Evolutionary conservation across 2,888 invertebrate genomes (phyloP), one percentile per base, ranked within the genome.

Genomic region (Scaptomyza tumidula): DNA sequence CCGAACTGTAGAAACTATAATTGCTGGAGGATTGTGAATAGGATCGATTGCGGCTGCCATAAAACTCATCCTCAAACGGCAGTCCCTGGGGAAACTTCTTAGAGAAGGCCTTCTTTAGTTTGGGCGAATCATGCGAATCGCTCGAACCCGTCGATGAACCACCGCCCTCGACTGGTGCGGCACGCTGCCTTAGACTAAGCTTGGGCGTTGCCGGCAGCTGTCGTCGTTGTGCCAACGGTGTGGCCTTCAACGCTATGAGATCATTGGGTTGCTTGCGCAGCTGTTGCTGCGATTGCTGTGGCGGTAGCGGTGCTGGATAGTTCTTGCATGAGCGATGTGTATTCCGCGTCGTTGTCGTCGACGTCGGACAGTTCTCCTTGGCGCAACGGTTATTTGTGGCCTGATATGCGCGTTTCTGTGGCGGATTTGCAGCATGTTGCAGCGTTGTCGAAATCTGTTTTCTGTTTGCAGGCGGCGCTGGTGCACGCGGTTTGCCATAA

Each of bases 61-160:
- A 91, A 65, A 92, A 92, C 77, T 92, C 92, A 69, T 92, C 90
- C 77, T 92, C 92, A 64, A 92, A 92, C 45, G 92, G 92, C 58
- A 92, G 68, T 27, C 92, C 92, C 53, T 91, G 91, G 2, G 92
- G 92, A 58, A 90, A 92, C 71, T 92, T 92, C 10, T 90, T 91
- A 0, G 92, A 92, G 78, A 88, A 92, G 35, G 91, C 86, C 63
- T 91, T 91, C 63, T 90, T 91, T 7, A 91, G 76, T 41, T 86
- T 86, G 6, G 92, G 90, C 50, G 91, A 90, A 58, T 90, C 91
- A 65, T 91, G 90, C 24, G 91, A 91, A 43, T 89, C 91, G 54
- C 89, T 91, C 37, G 90, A 91, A 33, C 86, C 85, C 9, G 89
- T 81, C 19, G 90, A 90, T 33, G 83, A 87, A 50, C 71, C 79